phyloP scores from a whole-genome alignment of 92 coral and sea anemone species.

The Siderastrea radians region DNA sequence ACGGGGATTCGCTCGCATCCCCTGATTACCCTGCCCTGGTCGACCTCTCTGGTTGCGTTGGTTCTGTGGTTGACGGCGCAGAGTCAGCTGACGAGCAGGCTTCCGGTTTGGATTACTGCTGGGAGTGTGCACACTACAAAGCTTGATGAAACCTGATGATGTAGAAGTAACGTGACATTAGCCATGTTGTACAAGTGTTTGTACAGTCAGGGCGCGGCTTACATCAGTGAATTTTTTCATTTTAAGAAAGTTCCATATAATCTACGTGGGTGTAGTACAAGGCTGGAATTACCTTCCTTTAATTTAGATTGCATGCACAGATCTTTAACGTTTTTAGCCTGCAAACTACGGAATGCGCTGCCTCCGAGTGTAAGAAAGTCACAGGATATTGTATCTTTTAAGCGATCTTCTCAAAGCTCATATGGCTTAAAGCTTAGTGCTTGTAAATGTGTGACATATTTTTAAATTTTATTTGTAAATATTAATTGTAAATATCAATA shows the following conservation, averaged over 20 bases:
- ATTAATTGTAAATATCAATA: too few species aligned
- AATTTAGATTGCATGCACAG: too few species aligned
- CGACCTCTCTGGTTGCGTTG: conserved; percentile 34
- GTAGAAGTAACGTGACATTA: not conserved
- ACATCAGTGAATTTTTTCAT: not conserved
- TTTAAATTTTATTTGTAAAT: too few species aligned
- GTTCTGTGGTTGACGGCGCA: conserved; percentile 78
- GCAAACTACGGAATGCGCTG: too few species aligned
- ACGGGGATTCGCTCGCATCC: conserved; percentile 25
- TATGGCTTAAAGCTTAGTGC: too few species aligned
- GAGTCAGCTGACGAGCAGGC: conserved; percentile 90
- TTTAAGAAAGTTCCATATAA: not conserved
- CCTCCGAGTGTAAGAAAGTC: too few species aligned
- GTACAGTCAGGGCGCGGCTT: not conserved
- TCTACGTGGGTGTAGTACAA: too few species aligned
- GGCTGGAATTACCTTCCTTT: not conserved
- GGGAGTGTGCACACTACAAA: conserved; percentile 98
- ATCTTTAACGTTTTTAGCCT: too few species aligned
- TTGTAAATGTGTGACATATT: too few species aligned
- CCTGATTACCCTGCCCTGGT: not conserved
- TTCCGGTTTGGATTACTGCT: conserved; percentile 98
- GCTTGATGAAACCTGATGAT: conserved; percentile 85
- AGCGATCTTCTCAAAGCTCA: too few species aligned
- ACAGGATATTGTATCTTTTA: too few species aligned
- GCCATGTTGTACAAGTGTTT: not conserved